phyloP scores from a whole-genome alignment of 2,797 vertebrate species.

The Merluccius polli region DNA sequence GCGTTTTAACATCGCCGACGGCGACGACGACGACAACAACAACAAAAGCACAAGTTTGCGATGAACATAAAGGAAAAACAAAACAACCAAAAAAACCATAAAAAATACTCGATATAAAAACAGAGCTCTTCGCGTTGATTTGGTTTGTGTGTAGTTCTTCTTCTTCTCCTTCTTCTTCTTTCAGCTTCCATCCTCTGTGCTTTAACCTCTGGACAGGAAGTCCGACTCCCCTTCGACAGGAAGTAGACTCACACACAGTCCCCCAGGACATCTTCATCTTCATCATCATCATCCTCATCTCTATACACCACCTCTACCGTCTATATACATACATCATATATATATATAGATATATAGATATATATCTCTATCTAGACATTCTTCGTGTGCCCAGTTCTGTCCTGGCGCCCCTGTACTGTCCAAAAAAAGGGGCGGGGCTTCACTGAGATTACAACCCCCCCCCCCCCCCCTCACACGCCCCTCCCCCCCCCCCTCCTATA shows the following conservation, averaged over 20 bases:
- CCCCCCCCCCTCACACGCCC: no score
- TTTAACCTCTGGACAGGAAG: slow-evolving; percentile 14
- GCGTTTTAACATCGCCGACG: no score
- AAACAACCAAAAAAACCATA: slow-evolving; percentile 9
- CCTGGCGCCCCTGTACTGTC: not conserved
- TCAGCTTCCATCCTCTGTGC: slow-evolving; percentile 37
- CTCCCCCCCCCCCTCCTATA: not conserved
- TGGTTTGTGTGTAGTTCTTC: slow-evolving; percentile 16
- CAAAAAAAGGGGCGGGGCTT: not conserved
- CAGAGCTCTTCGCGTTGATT: slow-evolving; percentile 24
- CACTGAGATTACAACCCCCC: not conserved
- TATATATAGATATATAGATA: slow-evolving; percentile 25
- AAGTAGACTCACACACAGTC: not conserved
- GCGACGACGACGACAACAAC: not conserved
- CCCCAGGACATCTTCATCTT: not conserved
- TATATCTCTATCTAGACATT: slow-evolving; percentile 20
- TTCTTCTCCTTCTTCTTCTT: not conserved
- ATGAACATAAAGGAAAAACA: not conserved
- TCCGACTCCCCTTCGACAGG: slow-evolving; percentile 9
- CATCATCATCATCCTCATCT: not conserved
- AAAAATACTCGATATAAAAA: slow-evolving; percentile 62
- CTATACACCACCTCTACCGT: not conserved
- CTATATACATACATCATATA: slow-evolving; percentile 53
- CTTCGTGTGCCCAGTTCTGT: slow-evolving; percentile 1
- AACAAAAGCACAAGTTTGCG: not conserved